Conservation (phyloP, 2,888 invertebrate genomes). For the Thecophora atra region DNA sequence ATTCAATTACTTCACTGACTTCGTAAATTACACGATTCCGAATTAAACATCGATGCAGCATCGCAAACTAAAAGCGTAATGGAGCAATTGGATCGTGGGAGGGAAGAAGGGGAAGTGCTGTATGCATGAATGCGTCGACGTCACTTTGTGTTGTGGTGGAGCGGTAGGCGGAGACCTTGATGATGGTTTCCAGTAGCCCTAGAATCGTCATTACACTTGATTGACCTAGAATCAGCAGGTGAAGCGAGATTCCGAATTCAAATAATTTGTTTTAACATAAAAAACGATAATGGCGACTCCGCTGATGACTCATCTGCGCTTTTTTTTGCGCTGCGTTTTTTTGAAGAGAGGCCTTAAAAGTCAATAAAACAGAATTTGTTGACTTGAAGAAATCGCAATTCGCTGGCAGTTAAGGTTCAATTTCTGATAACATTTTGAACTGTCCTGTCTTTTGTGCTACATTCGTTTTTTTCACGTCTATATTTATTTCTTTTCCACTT, state of each 20-base stretch:
- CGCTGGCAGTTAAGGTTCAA: no score
- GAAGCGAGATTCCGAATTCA: conserved; percentile 23
- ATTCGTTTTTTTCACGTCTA: background rate
- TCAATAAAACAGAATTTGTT: no score
- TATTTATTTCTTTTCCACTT: background rate
- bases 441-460: no score
- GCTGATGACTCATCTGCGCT: conserved; percentile 18
- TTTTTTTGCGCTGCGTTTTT: no score
- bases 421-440: no score
- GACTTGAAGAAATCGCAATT: no score
- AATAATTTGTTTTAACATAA: no score
- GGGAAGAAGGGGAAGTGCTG: background rate
- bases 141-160: background rate
- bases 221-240: conserved; percentile 31
- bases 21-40: conserved; percentile 26
- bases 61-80: background rate
- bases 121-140: background rate
- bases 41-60: background rate
- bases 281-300: conserved; percentile 16
- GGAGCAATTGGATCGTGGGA: background rate
- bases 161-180: background rate
- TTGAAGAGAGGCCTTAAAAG: no score
- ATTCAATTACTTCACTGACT: conserved; percentile 31
- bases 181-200: conserved; percentile 12
- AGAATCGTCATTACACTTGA: conserved; percentile 21